Percentiles rank a stretch among this genome's conserved stretches.
Conservation (phyloP, 30 jellyfish, hydroid and myxozoan species). For the Rhopilema esculentum region DNA sequence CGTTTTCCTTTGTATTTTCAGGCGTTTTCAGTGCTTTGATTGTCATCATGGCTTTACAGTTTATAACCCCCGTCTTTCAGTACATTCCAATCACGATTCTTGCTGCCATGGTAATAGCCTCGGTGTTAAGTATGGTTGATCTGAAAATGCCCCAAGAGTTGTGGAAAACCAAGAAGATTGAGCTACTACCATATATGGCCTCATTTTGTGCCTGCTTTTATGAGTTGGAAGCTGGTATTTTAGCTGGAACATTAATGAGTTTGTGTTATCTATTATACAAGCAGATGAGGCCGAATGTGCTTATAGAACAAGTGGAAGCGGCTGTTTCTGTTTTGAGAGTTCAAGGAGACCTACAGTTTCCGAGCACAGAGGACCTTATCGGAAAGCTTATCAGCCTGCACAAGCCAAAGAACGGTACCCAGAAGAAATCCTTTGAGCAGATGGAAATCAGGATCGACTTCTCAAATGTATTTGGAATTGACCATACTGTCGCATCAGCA, state of each 20-base stretch:
- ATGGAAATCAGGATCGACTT: conserved; percentile 40
- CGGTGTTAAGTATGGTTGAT: conserved; percentile 83
- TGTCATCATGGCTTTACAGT: conserved; percentile 73
- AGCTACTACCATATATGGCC: conserved; percentile 64
- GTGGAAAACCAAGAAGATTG: conserved; percentile 68
- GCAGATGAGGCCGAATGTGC: conserved; percentile 59
- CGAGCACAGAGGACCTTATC: conserved; percentile 57
- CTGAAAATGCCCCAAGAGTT: conserved; percentile 47
- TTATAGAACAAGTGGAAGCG: neutral
- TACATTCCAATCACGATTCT: conserved; percentile 76
- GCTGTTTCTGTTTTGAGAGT: neutral
- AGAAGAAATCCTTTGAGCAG: neutral
- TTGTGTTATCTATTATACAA: conserved; percentile 56
- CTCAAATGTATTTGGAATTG: conserved; percentile 36
- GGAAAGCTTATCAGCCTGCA: neutral
- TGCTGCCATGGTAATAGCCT: conserved; percentile 83
- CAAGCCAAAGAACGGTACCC: neutral
- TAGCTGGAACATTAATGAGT: conserved; percentile 63
- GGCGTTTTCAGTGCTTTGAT: conserved; percentile 67
- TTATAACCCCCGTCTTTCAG: conserved; percentile 80
- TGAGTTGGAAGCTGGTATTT: conserved; percentile 77
- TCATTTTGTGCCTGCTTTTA: conserved; percentile 80
- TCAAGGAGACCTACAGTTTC: conserved; percentile 57
- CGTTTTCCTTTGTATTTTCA: conserved; percentile 25
- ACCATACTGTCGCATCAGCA: conserved; percentile 43